Base-by-base conservation (phyloP, 1,140 invertebrate genomes). In the Hestina assimilis region DNA sequence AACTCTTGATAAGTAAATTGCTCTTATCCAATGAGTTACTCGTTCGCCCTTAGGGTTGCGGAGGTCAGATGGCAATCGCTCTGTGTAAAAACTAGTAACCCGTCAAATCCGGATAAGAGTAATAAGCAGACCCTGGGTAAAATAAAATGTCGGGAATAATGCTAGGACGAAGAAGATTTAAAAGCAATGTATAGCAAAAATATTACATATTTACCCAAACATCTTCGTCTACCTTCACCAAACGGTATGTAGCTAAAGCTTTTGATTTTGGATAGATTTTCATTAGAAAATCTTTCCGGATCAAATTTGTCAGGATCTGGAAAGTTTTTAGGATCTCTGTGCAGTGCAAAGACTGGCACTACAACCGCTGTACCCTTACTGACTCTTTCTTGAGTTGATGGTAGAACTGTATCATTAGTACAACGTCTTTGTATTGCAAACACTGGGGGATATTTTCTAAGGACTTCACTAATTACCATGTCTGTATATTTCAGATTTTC, bases 161-260 rank as follows among this genome's bases (percentile, higher is more conserved):
- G n/a, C n/a, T n/a, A n/a, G n/a, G n/a, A n/a, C n/a, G n/a, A n/a
- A n/a, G n/a, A n/a, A n/a, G n/a, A n/a, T n/a, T n/a, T n/a, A n/a
- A n/a, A n/a, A n/a, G n/a, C n/a, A n/a, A n/a, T n/a, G n/a, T n/a
- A n/a, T n/a, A n/a, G n/a, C n/a, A n/a, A n/a, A n/a, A n/a, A n/a
- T n/a, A n/a, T n/a, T n/a, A n/a, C n/a, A n/a, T n/a, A n/a, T n/a
- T n/a, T n/a, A n/a, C 91, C 92, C 52, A 92, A 89, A 61, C 92
- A 93, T 48, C 89, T 83, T 26, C 92, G 72, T 2, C 85, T 83
- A 1, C 92, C 92, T 50, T 89, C 89, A 8, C 91, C 92, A 66
- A 93, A 93, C 0, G 93, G 92, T 53, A 93, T 71, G 58, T 89
- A 92, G 11, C 61, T 59, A 20, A 70, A 9, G 9, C 86, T 45